phyloP scores from a whole-genome alignment of 2,888 invertebrate genomes.

The Chrysolina oricalcia region DNA sequence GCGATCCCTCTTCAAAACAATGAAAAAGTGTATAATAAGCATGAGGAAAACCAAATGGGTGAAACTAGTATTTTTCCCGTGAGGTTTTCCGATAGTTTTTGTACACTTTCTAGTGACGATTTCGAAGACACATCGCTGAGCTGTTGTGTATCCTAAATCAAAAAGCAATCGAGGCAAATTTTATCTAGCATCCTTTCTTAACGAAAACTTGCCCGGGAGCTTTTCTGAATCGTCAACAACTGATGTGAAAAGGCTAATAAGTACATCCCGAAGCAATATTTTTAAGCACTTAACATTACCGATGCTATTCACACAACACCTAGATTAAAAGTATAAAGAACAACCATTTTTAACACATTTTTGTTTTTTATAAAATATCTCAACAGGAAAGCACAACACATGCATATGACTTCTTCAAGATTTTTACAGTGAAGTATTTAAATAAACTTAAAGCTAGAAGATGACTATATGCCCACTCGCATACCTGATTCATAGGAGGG shows the following conservation, averaged over 20 bases:
- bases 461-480: constrained; percentile 50
- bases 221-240: constrained; percentile 39
- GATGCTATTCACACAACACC: constrained; percentile 70
- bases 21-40: constrained; percentile 38
- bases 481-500: constrained; percentile 48
- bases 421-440: constrained; percentile 63
- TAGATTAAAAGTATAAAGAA: constrained; percentile 71
- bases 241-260: constrained; percentile 56
- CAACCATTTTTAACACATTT: constrained; percentile 66
- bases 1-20: constrained; percentile 32
- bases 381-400: constrained; percentile 69
- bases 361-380: constrained; percentile 67
- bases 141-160: constrained; percentile 54
- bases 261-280: constrained; percentile 58
- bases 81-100: constrained; percentile 57
- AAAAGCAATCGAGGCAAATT: constrained; percentile 46
- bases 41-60: constrained; percentile 46
- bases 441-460: constrained; percentile 54
- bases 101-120: constrained; percentile 61
- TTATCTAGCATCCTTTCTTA: constrained; percentile 44
- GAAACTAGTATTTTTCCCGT: constrained; percentile 50
- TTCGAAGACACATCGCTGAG: constrained; percentile 60
- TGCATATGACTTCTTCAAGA: constrained; percentile 63
- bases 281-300: constrained; percentile 51
- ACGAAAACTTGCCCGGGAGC: constrained; percentile 44